Evolutionary conservation across 2,797 vertebrate species (phyloP), one percentile per base, ranked within the genome.

Genomic region (Phoxinus dragarum): DNA sequence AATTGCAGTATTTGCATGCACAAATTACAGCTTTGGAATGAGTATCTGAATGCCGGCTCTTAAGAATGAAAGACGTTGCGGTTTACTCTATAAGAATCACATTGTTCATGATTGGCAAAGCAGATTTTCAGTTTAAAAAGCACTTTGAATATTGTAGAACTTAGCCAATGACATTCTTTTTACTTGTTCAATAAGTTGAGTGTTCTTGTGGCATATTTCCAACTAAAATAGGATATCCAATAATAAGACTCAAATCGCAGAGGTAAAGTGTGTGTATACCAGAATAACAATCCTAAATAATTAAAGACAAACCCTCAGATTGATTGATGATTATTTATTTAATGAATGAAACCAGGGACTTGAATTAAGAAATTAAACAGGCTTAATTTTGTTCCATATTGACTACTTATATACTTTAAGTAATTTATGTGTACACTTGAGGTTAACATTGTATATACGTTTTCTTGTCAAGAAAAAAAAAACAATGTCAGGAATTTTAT

Each of bases 11-110:
- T 81, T n/a, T 14, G 36, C 17, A 31, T 7, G 23, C 36, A 81
- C 23, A 42, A 42, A 81, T 81, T 59, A 59, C 38, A 72, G 38
- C 67, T 71, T 71, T 54, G 6, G 9, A 40, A 81, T 44, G n/a
- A 38, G 74, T n/a, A 56, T 72, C n/a, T 42, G 9, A 81, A 59
- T 72, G 4, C 27, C 80, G 44, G 38, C 36, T 8, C 7, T 7
- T 44, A 34, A 16, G 23, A 61, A 72, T 82, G 2, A 61, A 72
- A 44, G 27, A 8, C 6, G 6, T 54, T 21, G 47, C 4, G 3
- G 12, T 72, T 42, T 72, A 21, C 67, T 38, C 2, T 40, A 52
- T 16, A 54, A n/a, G 5, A 17, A 69, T 80, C 31, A 52, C 1
- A 76, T 40, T 40, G 52, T 59, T 77, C 23, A 77, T 10, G 6